Conservation (phyloP, 2,888 invertebrate genomes). For the Aspidiotus rigidus region DNA sequence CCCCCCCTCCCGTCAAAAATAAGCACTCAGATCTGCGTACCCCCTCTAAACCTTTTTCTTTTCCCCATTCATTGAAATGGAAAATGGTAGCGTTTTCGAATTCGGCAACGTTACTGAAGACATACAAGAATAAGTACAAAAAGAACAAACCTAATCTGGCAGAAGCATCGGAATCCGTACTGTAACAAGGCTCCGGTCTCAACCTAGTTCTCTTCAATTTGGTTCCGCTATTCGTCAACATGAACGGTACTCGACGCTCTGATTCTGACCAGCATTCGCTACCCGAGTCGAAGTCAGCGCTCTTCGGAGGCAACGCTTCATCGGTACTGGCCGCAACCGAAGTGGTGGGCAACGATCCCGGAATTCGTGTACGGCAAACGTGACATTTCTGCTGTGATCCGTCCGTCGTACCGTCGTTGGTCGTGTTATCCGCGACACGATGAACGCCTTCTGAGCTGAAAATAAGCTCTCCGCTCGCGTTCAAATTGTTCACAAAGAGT, state of each 20-base stretch:
- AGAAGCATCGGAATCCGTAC: slow-evolving; percentile 19
- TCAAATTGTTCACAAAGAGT: slow-evolving; percentile 2
- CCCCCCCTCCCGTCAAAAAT: too few relatives aligned
- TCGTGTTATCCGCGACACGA: slow-evolving; percentile 3
- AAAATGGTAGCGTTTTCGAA: too few relatives aligned
- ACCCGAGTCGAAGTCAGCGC: slow-evolving; percentile 50
- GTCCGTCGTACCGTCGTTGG: neutral
- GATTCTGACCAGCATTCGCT: slow-evolving; percentile 84
- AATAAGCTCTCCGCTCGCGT: slow-evolving; percentile 10
- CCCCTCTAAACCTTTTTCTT: too few relatives aligned
- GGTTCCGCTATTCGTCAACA: slow-evolving; percentile 41
- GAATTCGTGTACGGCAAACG: neutral
- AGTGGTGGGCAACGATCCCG: slow-evolving; percentile 29
- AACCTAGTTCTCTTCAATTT: slow-evolving; percentile 3
- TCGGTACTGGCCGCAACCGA: slow-evolving; percentile 40
- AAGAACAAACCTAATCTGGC: neutral
- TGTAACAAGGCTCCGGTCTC: slow-evolving; percentile 7
- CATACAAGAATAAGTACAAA: neutral
- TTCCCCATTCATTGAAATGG: too few relatives aligned
- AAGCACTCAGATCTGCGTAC: too few relatives aligned
- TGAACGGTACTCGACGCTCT: slow-evolving; percentile 73
- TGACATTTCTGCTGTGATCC: neutral
- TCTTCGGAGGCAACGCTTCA: slow-evolving; percentile 36
- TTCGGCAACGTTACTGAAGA: too few relatives aligned
- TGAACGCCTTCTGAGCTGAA: neutral